Evolutionary conservation across 2,797 vertebrate genomes (phyloP), one percentile per base, ranked within the genome.

Genomic region (Chrosomus eos): DNA sequence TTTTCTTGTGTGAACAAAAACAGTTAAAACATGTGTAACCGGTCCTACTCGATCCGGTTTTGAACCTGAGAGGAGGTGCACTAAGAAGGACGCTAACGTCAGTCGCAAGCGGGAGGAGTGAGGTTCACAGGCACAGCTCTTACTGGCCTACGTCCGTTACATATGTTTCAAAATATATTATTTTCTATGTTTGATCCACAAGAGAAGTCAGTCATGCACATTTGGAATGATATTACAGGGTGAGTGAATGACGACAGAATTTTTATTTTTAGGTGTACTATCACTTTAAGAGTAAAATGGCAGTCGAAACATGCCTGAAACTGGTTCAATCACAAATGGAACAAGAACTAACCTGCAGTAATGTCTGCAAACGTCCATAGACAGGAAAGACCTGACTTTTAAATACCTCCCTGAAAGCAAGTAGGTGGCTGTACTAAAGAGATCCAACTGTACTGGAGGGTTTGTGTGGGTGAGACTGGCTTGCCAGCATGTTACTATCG

Each of bases 381-480:
- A 26, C 7, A 60, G 71, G 3, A 80, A 36, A 51, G 5, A 43
- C 19, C 36, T 48, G 40, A 28, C 68, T 85, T 80, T 79, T 80
- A 64, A 85, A 72, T n/a, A 66, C 60, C 53, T 74, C 58, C 38
- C 13, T 67, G 19, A 40, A 81, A 76, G 71, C 45, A 48, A 72
- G 40, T 82, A 55, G 31, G 80, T 53, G 43, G 53, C 60, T 70
- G 66, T n/a, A 10, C 67, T 79, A 77, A 79, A 58, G 58, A 72
- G 67, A 80, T 80, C 67, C 53, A 26, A 72, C 74, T 64, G 40
- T 66, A 80, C 28, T 75, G 40, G 40, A 62, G 19, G 36, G 51
- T 78, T 38, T 89, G 77, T 87, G 79, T 88, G 82, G 71, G 77
- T 84, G 78, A 80, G 75, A 53, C 53, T 80, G 68, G 40, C 72